Percentiles rank a stretch among this genome's conserved stretches.
Conservation (phyloP, 2,797 vertebrate species). For the Coracias cyanogaster region DNA sequence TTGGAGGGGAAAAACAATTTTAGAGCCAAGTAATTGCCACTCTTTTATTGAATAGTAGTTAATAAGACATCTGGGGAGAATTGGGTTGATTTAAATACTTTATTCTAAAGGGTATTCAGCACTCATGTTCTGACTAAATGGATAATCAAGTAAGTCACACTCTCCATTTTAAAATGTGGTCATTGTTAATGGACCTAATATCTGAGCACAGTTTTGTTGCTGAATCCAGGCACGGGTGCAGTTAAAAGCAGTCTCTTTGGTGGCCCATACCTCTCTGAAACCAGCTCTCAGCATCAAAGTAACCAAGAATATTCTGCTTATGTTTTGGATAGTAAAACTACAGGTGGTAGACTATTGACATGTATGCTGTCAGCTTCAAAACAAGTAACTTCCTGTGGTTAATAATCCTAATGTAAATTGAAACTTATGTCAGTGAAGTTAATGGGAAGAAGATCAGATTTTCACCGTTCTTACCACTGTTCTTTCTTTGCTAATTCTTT, state of each 20-base stretch:
- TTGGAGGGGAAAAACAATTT: neutral
- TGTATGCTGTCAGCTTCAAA: neutral
- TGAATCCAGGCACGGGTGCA: neutral
- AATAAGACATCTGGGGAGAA: conserved; percentile 32
- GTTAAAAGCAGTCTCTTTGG: neutral
- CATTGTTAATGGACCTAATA: neutral
- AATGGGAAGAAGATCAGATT: neutral
- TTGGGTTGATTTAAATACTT: conserved; percentile 15
- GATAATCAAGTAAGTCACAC: conserved; percentile 45
- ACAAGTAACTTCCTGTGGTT: neutral
- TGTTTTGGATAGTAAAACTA: neutral
- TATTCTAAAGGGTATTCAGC: conserved; percentile 23
- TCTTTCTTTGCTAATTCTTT: neutral
- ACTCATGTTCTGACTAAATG: conserved; percentile 26
- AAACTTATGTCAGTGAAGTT: neutral
- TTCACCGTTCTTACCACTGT: neutral
- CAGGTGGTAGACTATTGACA: neutral
- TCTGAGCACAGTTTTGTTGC: neutral
- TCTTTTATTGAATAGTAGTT: conserved; percentile 10
- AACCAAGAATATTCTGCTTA: neutral
- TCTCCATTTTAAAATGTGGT: neutral
- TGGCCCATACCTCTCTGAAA: neutral
- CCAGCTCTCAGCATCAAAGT: neutral
- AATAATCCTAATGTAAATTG: neutral
- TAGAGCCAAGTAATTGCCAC: conserved; percentile 15